Conservation (phyloP, 2,888 invertebrate genomes). For the Andrena hattorfiana region DNA sequence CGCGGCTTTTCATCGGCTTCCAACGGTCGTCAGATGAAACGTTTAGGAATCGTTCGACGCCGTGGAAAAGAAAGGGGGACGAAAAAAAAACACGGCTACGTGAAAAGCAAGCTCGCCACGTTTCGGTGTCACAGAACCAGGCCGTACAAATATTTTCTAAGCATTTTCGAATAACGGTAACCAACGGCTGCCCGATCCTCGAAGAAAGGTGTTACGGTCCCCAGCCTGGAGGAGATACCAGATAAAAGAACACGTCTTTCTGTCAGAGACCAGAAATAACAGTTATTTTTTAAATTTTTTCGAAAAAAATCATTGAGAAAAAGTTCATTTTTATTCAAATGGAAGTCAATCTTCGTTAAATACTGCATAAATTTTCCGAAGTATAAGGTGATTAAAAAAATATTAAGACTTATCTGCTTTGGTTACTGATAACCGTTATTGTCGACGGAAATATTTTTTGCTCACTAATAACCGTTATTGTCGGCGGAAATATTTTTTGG, state of each 20-base stretch:
- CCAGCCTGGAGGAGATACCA: background rate
- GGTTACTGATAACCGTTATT: too few species aligned
- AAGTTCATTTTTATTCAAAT: too few species aligned
- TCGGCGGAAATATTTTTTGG: too few species aligned
- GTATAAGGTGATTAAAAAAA: too few species aligned
- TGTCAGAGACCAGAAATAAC: too few species aligned
- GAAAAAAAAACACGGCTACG: background rate
- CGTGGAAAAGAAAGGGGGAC: background rate
- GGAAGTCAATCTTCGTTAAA: too few species aligned
- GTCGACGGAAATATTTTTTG: too few species aligned
- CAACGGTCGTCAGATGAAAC: background rate
- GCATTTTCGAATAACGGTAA: slow-evolving; percentile 66
- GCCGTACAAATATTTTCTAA: slow-evolving; percentile 63
- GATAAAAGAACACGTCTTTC: slow-evolving; percentile 6
- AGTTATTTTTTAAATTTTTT: too few species aligned
- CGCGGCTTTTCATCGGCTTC: background rate
- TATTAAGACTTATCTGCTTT: too few species aligned
- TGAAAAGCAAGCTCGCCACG: background rate
- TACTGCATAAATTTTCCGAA: too few species aligned
- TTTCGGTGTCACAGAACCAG: slow-evolving; percentile 62
- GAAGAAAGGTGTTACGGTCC: slow-evolving; percentile 27
- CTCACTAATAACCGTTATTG: too few species aligned
- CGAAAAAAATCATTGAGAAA: too few species aligned
- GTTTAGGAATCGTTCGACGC: slow-evolving; percentile 13
- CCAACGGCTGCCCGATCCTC: slow-evolving; percentile 7